Conservation (phyloP, 2,888 invertebrate genomes). For the Cephus pulcher region DNA sequence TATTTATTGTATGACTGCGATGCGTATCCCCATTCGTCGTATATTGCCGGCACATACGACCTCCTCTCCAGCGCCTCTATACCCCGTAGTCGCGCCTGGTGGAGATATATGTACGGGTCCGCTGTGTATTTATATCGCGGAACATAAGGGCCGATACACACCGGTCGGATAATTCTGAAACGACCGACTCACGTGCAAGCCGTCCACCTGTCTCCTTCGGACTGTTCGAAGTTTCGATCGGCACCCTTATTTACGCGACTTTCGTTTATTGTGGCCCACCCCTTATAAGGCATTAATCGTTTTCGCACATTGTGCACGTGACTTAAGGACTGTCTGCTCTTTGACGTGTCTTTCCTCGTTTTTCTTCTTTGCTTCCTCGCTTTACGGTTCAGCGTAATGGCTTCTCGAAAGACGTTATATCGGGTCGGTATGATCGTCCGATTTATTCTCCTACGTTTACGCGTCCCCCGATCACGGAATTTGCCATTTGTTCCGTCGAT, state of each 20-base stretch:
- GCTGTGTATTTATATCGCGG: not conserved
- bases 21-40: constrained; percentile 17
- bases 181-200: not conserved
- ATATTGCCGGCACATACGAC: constrained; percentile 31
- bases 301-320: not conserved
- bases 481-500: not conserved
- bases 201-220: not conserved
- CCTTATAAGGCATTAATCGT: not conserved
- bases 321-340: not conserved
- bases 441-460: not conserved
- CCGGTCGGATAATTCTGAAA: not conserved
- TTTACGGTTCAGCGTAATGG: not conserved
- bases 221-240: not conserved
- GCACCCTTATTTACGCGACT: not conserved
- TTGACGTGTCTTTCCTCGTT: not conserved
- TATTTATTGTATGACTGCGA: constrained; percentile 60
- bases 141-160: not conserved
- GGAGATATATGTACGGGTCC: not conserved
- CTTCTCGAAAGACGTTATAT: not conserved
- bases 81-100: not conserved
- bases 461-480: not conserved
- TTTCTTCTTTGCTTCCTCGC: not conserved
- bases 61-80: constrained; percentile 25
- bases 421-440: not conserved
- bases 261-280: not conserved